phyloP scores from a whole-genome alignment of 2,113 vertebrate genomes.

The Leucopternis melanops region DNA sequence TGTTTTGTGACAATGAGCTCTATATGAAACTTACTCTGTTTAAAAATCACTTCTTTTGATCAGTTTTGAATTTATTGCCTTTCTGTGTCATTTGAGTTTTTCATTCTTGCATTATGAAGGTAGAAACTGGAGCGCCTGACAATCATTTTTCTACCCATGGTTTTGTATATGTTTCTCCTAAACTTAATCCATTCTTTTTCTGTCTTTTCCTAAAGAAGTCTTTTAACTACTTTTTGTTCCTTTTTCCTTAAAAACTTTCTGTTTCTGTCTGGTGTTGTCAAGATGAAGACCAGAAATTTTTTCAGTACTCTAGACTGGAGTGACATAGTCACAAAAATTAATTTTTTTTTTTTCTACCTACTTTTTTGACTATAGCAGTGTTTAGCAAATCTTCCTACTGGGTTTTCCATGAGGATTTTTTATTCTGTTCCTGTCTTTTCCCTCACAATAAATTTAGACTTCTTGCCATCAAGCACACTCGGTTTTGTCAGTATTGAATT shows the following conservation, averaged over 20 bases:
- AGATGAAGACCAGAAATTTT: neutral
- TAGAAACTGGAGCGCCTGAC: slow-evolving; percentile 20
- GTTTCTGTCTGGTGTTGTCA: neutral
- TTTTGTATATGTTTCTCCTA: neutral
- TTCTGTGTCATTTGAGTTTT: neutral
- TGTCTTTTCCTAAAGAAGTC: neutral
- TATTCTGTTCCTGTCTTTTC: neutral
- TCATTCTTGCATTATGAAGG: neutral
- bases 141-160: neutral
- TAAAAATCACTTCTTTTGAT: slow-evolving; percentile 39
- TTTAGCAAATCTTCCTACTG: neutral
- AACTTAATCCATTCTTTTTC: neutral
- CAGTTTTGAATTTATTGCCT: slow-evolving; percentile 2
- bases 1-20: slow-evolving; percentile 15
- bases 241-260: neutral
- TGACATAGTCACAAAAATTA: neutral
- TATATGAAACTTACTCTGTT: neutral
- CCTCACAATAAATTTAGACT: neutral
- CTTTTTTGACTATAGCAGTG: neutral
- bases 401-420: neutral
- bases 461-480: neutral
- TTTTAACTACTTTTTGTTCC: neutral
- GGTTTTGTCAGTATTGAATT: neutral
- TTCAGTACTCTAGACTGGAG: neutral
- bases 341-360: neutral